Evolutionary conservation across 2,113 vertebrate species (phyloP).

Genomic region (Bufo gargarizans): DNA sequence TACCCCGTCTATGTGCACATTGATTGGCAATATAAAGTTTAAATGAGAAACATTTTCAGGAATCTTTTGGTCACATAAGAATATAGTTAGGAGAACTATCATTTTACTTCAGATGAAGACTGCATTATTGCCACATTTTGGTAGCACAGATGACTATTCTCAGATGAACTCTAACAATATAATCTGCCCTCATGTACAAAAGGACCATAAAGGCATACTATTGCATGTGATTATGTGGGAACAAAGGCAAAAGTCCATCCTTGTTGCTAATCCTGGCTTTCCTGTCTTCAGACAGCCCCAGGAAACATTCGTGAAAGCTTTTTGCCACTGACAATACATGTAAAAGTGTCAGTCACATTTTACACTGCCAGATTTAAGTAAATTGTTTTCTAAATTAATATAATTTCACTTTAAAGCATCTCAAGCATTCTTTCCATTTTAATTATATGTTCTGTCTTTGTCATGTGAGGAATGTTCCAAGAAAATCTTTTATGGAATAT

Average conservation of each 20-base stretch:
- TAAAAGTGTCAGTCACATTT: conserved; percentile 16
- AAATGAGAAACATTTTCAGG: not conserved
- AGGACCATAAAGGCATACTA: not conserved
- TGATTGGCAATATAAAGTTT: too few species aligned
- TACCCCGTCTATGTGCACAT: too few species aligned
- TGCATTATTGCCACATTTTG: not conserved
- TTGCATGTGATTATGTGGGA: conserved; percentile 16
- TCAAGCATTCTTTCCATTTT: conserved; percentile 20
- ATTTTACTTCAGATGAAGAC: not conserved
- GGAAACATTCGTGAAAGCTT: conserved; percentile 4
- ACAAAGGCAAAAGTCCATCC: not conserved
- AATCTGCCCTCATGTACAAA: conserved; percentile 5
- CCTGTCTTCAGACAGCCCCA: not conserved
- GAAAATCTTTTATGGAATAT: not conserved
- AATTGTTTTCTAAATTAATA: conserved; percentile 38
- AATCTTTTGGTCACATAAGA: not conserved
- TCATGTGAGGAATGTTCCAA: conserved; percentile 2
- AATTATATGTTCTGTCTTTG: conserved; percentile 1
- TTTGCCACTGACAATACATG: not conserved
- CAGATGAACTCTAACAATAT: not conserved
- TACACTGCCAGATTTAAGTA: not conserved
- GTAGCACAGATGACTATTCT: not conserved
- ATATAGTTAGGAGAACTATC: not conserved
- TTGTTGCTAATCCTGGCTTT: conserved; percentile 3
- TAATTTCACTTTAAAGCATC: conserved; percentile 2